A percentile compares a stretch with the other conserved stretches of the same genome.
These are phyloP conservation scores for Malurus cyaneus DNA, from an alignment of 2,113 vertebrate genomes.

Conservation along the genomic window DNA sequence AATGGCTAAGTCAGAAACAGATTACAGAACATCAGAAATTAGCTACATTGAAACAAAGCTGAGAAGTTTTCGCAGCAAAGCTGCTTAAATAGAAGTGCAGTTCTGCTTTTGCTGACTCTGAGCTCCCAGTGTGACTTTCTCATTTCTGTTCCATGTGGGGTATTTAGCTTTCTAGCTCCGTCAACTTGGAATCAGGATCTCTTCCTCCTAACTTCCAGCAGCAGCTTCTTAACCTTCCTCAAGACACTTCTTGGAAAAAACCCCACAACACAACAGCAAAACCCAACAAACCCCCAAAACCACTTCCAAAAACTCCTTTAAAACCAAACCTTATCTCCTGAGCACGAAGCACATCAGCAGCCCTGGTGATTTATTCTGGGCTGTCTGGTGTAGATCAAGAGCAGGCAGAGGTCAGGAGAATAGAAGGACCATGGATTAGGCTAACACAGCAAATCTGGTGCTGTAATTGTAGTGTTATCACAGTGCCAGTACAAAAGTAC, in stretches of 20 bases:
- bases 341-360: background rate
- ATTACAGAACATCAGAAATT: background rate
- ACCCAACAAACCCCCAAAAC: rapidly evolving
- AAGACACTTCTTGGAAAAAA: background rate
- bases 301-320: background rate
- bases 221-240: background rate
- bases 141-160: background rate
- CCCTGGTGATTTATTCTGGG: background rate
- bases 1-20: background rate
- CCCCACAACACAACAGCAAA: background rate
- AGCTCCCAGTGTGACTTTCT: background rate
- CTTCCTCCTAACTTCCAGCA: background rate
- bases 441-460: background rate
- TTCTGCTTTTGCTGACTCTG: background rate
- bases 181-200: background rate
- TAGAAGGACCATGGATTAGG: background rate
- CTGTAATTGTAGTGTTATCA: background rate
- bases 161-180: background rate
- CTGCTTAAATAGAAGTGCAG: background rate
- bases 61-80: background rate
- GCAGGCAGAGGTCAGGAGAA: background rate
- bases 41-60: background rate
- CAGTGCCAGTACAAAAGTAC: background rate
- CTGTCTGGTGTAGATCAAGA: background rate
- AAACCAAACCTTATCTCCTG: background rate